phyloP scores from a whole-genome alignment of 2,113 vertebrate genomes.

The Galbula dea region DNA sequence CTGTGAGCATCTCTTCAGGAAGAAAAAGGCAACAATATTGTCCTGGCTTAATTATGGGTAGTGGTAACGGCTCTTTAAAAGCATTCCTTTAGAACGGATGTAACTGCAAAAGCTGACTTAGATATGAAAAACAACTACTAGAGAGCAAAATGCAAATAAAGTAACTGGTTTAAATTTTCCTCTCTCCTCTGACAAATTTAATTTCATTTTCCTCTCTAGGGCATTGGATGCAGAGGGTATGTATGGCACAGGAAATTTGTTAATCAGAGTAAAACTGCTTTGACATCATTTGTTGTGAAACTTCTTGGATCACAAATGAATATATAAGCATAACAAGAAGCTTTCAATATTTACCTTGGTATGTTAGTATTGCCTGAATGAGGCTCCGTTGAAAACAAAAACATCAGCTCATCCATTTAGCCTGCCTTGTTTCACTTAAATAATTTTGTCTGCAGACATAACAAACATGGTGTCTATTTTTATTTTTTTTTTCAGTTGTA shows the following conservation, averaged over 20 bases:
- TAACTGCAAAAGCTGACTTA: background rate
- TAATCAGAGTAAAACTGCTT: slow-evolving; percentile 20
- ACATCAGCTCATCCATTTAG: background rate
- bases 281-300: background rate
- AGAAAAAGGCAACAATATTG: background rate
- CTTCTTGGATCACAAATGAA: slow-evolving; percentile 1
- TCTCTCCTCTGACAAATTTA: background rate
- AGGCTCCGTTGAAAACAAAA: slow-evolving; percentile 52
- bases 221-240: background rate
- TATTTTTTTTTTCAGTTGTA: slow-evolving; percentile 11
- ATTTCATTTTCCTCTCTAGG: background rate
- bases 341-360: slow-evolving; percentile 43
- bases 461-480: slow-evolving; percentile 49
- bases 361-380: slow-evolving; percentile 47
- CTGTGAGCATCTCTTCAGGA: slow-evolving; percentile 10
- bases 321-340: slow-evolving; percentile 9
- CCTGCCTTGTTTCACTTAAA: slow-evolving; percentile 57
- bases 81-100: background rate
- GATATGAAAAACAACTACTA: background rate
- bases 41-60: background rate
- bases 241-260: background rate
- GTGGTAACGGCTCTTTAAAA: background rate
- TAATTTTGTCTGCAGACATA: slow-evolving; percentile 62
- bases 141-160: background rate
- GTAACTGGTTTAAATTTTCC: background rate